phyloP scores from a whole-genome alignment of 2,888 invertebrate species.

The Brachyptera risi region DNA sequence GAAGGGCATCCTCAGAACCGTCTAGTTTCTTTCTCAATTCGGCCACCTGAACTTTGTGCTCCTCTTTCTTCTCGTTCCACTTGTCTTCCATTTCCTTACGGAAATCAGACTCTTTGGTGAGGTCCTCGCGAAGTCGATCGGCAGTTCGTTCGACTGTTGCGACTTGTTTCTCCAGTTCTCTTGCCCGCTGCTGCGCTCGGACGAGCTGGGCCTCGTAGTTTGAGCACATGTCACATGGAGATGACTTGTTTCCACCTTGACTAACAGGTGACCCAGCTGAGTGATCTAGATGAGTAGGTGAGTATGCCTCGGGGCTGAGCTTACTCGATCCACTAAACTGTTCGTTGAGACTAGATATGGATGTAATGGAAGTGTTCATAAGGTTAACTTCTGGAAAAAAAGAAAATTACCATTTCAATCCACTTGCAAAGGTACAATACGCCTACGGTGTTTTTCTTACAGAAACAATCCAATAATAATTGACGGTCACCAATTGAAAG shows the following conservation, averaged over 20 bases:
- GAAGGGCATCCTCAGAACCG: slow-evolving; percentile 56
- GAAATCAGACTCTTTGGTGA: slow-evolving; percentile 66
- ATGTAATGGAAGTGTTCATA: slow-evolving; percentile 22
- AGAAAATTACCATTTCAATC: no score
- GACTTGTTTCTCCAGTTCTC: slow-evolving; percentile 40
- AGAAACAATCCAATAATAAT: no score
- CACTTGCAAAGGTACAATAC: no score
- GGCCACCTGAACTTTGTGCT: slow-evolving; percentile 52
- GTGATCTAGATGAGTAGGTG: no score
- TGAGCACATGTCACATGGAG: slow-evolving; percentile 81
- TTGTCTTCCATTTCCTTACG: slow-evolving; percentile 72
- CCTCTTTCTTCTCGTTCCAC: slow-evolving; percentile 71
- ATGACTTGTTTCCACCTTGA: not conserved
- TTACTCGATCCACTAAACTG: slow-evolving; percentile 1
- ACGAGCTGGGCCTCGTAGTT: slow-evolving; percentile 83
- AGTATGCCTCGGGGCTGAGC: slow-evolving; percentile 18
- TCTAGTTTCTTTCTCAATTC: slow-evolving; percentile 45
- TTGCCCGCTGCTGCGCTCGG: slow-evolving; percentile 60
- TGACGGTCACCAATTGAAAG: no score
- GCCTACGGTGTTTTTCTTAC: no score
- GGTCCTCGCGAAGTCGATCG: slow-evolving; percentile 58
- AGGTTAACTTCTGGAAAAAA: slow-evolving; percentile 23
- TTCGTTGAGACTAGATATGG: slow-evolving; percentile 24
- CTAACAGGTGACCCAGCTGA: slow-evolving; percentile 24
- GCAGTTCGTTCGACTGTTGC: slow-evolving; percentile 48